Conservation (phyloP, 1,140 invertebrate species). For the Streblospio benedicti region DNA sequence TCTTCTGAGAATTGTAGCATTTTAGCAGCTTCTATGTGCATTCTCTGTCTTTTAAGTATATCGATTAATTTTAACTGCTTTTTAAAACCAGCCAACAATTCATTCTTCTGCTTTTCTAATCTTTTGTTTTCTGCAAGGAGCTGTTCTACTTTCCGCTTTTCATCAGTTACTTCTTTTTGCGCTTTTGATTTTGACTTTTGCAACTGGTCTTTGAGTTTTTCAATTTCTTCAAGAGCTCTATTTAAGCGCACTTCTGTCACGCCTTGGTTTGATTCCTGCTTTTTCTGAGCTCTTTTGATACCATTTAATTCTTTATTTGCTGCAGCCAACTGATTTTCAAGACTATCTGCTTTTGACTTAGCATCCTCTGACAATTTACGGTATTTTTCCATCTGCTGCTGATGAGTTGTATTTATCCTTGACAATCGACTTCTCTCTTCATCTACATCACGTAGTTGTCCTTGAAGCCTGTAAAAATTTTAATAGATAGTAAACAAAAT, state of each 20-base stretch:
- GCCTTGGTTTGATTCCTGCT: slow-evolving; percentile 37
- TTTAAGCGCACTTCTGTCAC: slow-evolving; percentile 45
- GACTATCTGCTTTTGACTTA: slow-evolving; percentile 31
- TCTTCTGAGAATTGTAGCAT: slow-evolving; percentile 47
- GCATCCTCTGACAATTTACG: slow-evolving; percentile 41
- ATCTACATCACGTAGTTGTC: slow-evolving; percentile 35
- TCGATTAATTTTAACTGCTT: slow-evolving; percentile 50
- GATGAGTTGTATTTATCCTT: slow-evolving; percentile 32
- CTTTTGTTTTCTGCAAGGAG: slow-evolving; percentile 43
- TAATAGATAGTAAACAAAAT: too few species aligned
- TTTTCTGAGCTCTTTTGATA: slow-evolving; percentile 40
- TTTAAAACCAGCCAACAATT: slow-evolving; percentile 48
- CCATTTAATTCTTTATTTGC: slow-evolving; percentile 43
- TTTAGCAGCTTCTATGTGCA: slow-evolving; percentile 49
- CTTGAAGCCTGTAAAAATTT: slow-evolving; percentile 21
- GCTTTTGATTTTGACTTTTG: slow-evolving; percentile 35
- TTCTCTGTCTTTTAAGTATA: slow-evolving; percentile 48
- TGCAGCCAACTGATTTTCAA: slow-evolving; percentile 33
- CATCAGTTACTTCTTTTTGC: slow-evolving; percentile 37
- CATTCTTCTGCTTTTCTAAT: slow-evolving; percentile 48
- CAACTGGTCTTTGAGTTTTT: slow-evolving; percentile 44
- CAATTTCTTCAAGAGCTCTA: slow-evolving; percentile 45
- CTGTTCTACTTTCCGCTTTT: slow-evolving; percentile 42
- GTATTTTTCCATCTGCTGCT: slow-evolving; percentile 42
- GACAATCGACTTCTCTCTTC: slow-evolving; percentile 36